Percentiles rank a stretch among this genome's conserved stretches.
phyloP scores from a whole-genome alignment of 2,888 invertebrate species.

The Lepidocyrtinus sp. region DNA sequence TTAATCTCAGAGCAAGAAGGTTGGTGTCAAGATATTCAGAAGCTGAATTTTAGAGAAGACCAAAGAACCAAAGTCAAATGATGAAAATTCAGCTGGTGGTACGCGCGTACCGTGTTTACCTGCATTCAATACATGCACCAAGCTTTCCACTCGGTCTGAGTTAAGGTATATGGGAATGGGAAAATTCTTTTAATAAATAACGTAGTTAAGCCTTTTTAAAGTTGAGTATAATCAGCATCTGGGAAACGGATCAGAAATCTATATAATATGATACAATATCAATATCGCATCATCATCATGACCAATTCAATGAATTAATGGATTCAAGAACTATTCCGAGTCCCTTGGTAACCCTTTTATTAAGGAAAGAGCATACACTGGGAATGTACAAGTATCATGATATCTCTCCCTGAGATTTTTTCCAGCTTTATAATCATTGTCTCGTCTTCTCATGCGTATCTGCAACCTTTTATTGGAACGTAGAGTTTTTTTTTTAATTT shows the following conservation, averaged over 20 bases:
- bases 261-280: constrained; percentile 6
- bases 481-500: constrained; percentile 7
- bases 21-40: neutral
- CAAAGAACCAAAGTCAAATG: neutral
- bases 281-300: constrained; percentile 37
- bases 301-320: constrained; percentile 37
- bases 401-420: constrained; percentile 3
- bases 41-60: neutral
- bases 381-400: no score
- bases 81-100: neutral
- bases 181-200: neutral
- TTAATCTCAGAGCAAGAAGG: neutral
- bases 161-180: neutral
- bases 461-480: neutral
- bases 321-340: neutral
- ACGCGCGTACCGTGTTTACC: neutral
- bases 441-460: neutral
- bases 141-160: no score
- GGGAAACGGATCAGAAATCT: neutral
- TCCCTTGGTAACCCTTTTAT: constrained; percentile 31
- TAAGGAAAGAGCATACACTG: neutral
- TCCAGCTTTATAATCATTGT: no score
- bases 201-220: neutral
- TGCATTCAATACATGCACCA: no score
- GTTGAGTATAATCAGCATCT: neutral